phyloP scores from a whole-genome alignment of 2,888 invertebrate species.

The Leptopilina syphax region DNA sequence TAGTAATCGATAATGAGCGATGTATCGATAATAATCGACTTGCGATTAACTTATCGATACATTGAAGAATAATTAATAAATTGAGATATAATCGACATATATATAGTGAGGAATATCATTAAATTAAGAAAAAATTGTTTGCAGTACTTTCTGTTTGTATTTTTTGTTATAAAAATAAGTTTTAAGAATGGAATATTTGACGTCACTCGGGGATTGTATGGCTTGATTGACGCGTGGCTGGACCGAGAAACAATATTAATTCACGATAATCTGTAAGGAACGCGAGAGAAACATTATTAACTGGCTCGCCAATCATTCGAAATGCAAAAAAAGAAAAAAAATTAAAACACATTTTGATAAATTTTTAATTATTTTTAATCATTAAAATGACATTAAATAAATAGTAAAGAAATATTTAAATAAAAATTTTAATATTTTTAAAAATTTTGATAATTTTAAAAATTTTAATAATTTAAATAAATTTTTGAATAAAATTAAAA shows the following conservation, averaged over 20 bases:
- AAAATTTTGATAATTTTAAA: no score
- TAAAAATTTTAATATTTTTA: no score
- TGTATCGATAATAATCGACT: neutral
- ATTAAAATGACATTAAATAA: no score
- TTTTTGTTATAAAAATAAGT: neutral
- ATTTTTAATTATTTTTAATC: neutral
- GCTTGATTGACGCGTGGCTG: slow-evolving; percentile 74
- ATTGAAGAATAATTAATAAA: neutral
- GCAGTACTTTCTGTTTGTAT: neutral
- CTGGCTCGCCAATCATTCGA: slow-evolving; percentile 66
- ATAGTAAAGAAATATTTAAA: no score
- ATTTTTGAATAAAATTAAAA: no score
- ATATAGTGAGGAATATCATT: neutral
- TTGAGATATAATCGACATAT: neutral
- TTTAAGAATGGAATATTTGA: slow-evolving; percentile 5
- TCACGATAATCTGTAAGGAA: slow-evolving; percentile 64
- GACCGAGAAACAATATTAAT: slow-evolving; percentile 76
- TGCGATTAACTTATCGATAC: neutral
- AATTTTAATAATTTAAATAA: no score
- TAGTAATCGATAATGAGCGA: neutral
- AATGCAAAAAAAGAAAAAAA: slow-evolving; percentile 50
- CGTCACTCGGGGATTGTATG: slow-evolving; percentile 53
- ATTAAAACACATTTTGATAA: neutral
- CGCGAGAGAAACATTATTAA: slow-evolving; percentile 67
- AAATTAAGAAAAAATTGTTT: neutral